Percentiles rank a stretch among this genome's conserved stretches.
These are phyloP conservation scores for Rutpela maculata DNA, from an alignment of 2,888 invertebrate genomes.

Conservation along the genomic window DNA sequence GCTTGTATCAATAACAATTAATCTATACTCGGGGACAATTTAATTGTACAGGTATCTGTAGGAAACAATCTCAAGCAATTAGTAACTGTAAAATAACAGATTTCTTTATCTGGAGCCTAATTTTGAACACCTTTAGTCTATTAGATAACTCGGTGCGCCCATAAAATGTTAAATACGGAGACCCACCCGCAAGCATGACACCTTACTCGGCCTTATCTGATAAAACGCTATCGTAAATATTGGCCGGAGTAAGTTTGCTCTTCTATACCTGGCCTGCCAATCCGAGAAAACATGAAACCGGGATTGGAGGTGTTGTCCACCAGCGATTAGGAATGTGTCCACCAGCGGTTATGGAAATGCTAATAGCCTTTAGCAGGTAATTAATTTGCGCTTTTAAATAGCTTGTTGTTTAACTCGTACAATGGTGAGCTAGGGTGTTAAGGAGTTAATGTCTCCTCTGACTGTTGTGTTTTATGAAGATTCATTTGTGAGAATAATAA, in stretches of 20 bases:
- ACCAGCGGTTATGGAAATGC: constrained; percentile 1
- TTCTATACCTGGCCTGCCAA: constrained; percentile 43
- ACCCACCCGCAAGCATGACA: constrained; percentile 67
- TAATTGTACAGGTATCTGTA: constrained; percentile 52
- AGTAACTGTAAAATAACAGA: constrained; percentile 61
- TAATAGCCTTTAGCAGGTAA: not conserved
- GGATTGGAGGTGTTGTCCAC: constrained; percentile 14
- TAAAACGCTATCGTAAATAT: constrained; percentile 67
- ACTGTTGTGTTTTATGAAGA: too few species aligned
- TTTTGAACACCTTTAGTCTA: constrained; percentile 67
- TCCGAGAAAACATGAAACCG: constrained; percentile 22
- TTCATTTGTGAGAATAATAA: too few species aligned
- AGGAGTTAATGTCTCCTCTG: too few species aligned
- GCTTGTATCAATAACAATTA: constrained; percentile 42
- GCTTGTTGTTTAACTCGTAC: not conserved
- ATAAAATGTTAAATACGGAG: constrained; percentile 67
- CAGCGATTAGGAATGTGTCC: constrained; percentile 5
- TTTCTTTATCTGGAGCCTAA: constrained; percentile 65
- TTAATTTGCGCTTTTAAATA: not conserved
- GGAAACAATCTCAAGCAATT: constrained; percentile 53
- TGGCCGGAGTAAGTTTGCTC: constrained; percentile 46
- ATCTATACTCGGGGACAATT: constrained; percentile 52
- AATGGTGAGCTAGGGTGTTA: not conserved
- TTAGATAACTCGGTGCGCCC: constrained; percentile 62
- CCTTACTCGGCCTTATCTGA: constrained; percentile 66